phyloP scores from a whole-genome alignment of 2,888 invertebrate genomes.

The Ariolimax columbianus region DNA sequence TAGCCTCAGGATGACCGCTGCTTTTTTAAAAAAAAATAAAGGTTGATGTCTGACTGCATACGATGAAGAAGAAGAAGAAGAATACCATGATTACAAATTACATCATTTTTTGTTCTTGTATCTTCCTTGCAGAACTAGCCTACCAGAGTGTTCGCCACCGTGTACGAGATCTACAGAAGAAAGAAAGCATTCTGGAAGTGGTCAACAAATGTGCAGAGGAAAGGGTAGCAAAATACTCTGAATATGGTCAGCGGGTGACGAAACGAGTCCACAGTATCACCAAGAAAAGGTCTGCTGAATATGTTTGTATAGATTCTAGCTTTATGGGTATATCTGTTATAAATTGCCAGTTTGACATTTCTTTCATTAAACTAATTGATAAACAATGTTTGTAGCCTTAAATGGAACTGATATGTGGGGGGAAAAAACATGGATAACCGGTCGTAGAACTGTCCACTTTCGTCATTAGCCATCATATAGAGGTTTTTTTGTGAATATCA shows the following conservation, averaged over 20 bases:
- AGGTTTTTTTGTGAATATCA: no score
- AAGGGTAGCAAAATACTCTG: background rate
- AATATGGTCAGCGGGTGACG: constrained; percentile 5
- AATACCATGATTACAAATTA: no score
- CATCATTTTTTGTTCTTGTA: no score
- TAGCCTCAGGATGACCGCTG: no score
- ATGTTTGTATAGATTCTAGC: background rate
- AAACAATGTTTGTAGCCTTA: no score
- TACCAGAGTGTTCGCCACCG: constrained; percentile 30
- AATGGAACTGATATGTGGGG: no score
- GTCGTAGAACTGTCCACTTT: background rate
- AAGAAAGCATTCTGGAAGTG: constrained; percentile 25
- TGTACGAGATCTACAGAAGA: constrained; percentile 23
- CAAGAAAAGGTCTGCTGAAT: constrained; percentile 13
- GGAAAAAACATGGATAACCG: background rate
- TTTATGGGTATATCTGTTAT: no score
- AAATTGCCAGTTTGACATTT: background rate
- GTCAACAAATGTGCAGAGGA: constrained; percentile 11
- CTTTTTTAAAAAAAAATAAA: no score
- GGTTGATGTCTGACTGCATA: no score
- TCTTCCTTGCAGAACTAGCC: constrained; percentile 20
- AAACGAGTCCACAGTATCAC: background rate
- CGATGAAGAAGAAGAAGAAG: no score
- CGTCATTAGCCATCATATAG: no score
- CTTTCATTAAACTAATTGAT: background rate